phyloP scores from a whole-genome alignment of 2,797 vertebrate genomes.

The Megalops cyprinoides region DNA sequence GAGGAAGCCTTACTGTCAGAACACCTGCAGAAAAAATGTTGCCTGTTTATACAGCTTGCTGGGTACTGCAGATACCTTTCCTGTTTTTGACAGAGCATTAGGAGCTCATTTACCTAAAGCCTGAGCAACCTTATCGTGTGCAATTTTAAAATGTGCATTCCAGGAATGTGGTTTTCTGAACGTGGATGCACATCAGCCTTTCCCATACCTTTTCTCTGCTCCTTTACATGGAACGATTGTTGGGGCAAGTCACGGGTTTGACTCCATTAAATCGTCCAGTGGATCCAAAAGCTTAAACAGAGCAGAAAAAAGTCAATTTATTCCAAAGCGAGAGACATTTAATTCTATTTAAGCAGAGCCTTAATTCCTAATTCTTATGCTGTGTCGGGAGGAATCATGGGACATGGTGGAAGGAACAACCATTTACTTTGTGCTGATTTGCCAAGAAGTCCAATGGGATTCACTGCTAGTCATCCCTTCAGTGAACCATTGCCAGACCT shows the following conservation, averaged over 20 bases:
- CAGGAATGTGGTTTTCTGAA: constrained; percentile 27
- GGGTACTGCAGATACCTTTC: constrained; percentile 47
- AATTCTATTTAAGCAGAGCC: neutral
- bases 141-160: constrained; percentile 27
- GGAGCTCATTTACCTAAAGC: constrained; percentile 21
- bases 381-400: neutral
- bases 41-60: constrained; percentile 55
- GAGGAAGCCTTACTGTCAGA: constrained; percentile 46
- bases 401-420: constrained; percentile 14
- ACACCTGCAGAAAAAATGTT: constrained; percentile 47
- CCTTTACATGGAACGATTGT: constrained; percentile 18
- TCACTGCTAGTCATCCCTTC: neutral
- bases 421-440: neutral
- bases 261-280: constrained; percentile 12
- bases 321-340: constrained; percentile 17
- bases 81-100: constrained; percentile 50
- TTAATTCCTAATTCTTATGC: constrained; percentile 19
- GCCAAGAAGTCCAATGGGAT: constrained; percentile 18
- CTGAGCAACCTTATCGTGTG: constrained; percentile 13
- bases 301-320: constrained; percentile 14
- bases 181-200: constrained; percentile 5
- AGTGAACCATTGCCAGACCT: constrained; percentile 1
- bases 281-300: constrained; percentile 3
- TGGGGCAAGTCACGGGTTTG: constrained; percentile 1
- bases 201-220: neutral